Base-by-base conservation (phyloP, 1,140 invertebrate species). In the Atta texana region DNA sequence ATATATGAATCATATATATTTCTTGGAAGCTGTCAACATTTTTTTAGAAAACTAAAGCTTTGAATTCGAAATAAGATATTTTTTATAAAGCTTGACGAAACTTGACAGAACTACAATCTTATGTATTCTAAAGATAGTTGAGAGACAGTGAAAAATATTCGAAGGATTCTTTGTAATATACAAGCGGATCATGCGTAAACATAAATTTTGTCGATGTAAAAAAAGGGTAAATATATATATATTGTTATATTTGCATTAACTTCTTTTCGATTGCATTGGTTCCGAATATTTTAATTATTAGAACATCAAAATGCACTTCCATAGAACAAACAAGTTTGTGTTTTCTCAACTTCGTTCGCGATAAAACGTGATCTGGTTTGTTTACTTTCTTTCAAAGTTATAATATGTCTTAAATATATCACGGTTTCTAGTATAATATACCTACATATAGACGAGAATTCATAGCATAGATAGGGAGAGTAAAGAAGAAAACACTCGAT, bases 351-450 rank as follows among this genome's bases (percentile, higher is more conserved):
- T 69, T 69, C 31, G 24, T 74, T 82, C 55, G 28, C 34, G 39
- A 34, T 28, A 57, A 82, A 74, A 72, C 14, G 14, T 12, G 49
- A 82, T 82, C 53, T 59, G 34, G 10, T 61, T 81, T 81, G 77
- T 81, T 81, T 81, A 81, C 28, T 18, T 44, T 18, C n/a, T 24
- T 21, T 74, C 14, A 31, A 82, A 82, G 34, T 74, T 82, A 82
- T 81, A 81, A 81, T 81, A 57, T 59, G 78, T 1, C 24, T 82
- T 82, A 72, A 81, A 72, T 69, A 81, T 53, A 82, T 72, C 68
- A 59, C 53, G 28, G 39, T 72, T 44, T 21, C 14, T 49, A n/a
- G 24, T 14, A 59, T 10, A 12, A 82, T 44, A 53, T 80, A 44
- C 31, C 5, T 34, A 44, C 8, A 59, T 72, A 59, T 72, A 59